These are phyloP conservation scores for Chionoecetes opilio DNA, from an alignment of 1,140 invertebrate species.

Conservation along the genomic window DNA sequence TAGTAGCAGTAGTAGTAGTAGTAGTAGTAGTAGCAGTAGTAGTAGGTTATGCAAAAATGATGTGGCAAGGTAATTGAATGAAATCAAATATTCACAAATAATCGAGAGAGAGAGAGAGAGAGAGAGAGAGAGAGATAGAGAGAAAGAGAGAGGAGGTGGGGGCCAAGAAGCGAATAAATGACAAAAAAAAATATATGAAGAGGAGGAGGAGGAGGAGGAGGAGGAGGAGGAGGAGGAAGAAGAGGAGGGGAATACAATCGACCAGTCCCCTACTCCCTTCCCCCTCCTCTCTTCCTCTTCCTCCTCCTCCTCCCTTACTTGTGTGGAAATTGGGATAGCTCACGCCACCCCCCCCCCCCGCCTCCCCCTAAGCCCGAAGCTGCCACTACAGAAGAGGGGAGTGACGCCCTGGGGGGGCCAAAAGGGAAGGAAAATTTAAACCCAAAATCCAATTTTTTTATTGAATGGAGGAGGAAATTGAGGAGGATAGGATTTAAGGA, in stretches of 20 bases:
- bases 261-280: background rate
- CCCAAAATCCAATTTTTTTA: too few relatives aligned
- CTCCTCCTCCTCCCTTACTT: background rate
- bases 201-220: background rate
- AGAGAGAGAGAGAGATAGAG: slow-evolving; percentile 46
- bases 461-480: too few relatives aligned
- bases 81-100: background rate
- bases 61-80: background rate
- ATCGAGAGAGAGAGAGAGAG: slow-evolving; percentile 4
- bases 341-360: background rate
- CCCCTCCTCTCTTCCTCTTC: background rate
- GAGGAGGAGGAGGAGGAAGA: background rate
- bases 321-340: slow-evolving; percentile 7
- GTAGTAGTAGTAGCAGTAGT: slow-evolving; percentile 2
- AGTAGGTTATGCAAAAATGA: background rate
- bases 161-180: background rate
- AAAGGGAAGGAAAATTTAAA: too few relatives aligned
- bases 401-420: background rate
- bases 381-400: background rate
- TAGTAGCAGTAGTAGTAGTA: slow-evolving; percentile 30
- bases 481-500: too few relatives aligned
- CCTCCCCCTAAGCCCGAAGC: background rate
- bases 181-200: background rate
- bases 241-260: background rate
- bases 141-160: slow-evolving; percentile 42